Percentiles rank a stretch among this genome's conserved stretches.
These are phyloP conservation scores for Pelusios castaneus DNA, from an alignment of 2,113 vertebrate species.

Conservation along the genomic window DNA sequence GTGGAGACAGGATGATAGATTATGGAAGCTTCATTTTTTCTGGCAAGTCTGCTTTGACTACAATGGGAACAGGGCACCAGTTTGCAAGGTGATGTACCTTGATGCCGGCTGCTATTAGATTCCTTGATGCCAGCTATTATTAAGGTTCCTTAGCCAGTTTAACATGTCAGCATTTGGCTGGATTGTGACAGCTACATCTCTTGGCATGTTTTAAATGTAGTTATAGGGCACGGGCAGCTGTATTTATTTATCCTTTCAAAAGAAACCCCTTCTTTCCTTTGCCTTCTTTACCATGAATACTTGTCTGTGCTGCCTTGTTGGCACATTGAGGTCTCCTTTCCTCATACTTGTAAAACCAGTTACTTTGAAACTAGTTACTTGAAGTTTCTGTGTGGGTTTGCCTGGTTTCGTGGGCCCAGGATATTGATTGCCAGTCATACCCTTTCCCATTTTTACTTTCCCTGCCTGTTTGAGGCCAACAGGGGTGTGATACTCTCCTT, in stretches of 20 bases:
- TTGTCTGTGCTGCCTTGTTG: background rate
- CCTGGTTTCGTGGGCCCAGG: constrained; percentile 44
- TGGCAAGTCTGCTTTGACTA: background rate
- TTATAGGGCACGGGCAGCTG: background rate
- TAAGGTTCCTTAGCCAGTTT: constrained; percentile 38
- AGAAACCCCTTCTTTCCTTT: background rate
- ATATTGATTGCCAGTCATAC: constrained; percentile 55
- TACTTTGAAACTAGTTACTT: background rate
- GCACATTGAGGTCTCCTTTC: background rate
- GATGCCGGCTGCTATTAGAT: constrained; percentile 7
- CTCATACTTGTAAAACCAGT: background rate
- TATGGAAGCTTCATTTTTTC: background rate
- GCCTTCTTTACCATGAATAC: background rate
- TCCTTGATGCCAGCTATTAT: background rate
- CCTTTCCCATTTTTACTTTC: constrained; percentile 51
- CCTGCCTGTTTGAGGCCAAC: constrained; percentile 55
- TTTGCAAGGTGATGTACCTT: background rate
- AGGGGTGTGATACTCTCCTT: background rate
- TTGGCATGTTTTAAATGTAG: constrained; percentile 18
- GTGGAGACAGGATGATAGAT: constrained; percentile 32
- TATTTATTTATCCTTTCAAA: background rate
- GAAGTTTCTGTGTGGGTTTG: constrained; percentile 47
- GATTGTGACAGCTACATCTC: constrained; percentile 25
- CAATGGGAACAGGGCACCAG: background rate
- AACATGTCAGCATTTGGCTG: constrained; percentile 57